Evolutionary conservation across 2,797 vertebrate species (phyloP), one percentile per base, ranked within the genome.

Genomic region (Adelosebastes latens): DNA sequence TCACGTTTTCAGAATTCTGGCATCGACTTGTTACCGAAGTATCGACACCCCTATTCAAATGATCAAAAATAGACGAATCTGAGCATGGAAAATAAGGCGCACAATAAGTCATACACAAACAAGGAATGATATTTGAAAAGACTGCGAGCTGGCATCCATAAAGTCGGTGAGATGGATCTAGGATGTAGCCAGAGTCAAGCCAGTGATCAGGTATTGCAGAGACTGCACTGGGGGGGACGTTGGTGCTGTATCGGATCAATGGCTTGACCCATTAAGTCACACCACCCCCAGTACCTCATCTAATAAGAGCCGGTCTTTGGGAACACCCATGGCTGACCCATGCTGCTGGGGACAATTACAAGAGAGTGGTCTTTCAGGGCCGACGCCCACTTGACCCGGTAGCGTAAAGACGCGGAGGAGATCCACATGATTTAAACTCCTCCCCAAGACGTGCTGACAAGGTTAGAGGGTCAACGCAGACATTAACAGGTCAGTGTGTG

Each of bases 401-500:
- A 90, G 91, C 78, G 82, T 92, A 94, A 95, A 96, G 95, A 96
- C 95, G 94, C 39, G 90, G 93, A 96, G 95, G 95, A 93, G 91
- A 96, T 95, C 96, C 84, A 94, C 95, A 97, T 85, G 95, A 97
- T 97, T 97, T 97, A 97, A 96, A 97, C 97, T 96, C 97, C 96
- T 97, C 96, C 96, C 97, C 95, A 96, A 97, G 95, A 97, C 92
- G 96, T 96, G 96, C 97, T 97, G 97, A 98, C 98, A 99, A 99
- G 98, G 98, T 99, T 97, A 98, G 85, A 89, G 96, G 98, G 98
- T 98, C 97, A 98, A 94, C 93, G 92, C 91, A 96, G 97, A 97
- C 97, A 99, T 99, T 99, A 99, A 97, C 97, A 97, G 98, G 98
- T 99, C 98, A 99, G 97, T 93, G 95, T 97, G 97, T 96, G 95